Percentiles rank a stretch among this genome's conserved stretches.
Conservation (phyloP, 1,140 invertebrate genomes). For the Pseudomyrmex pallidus region DNA sequence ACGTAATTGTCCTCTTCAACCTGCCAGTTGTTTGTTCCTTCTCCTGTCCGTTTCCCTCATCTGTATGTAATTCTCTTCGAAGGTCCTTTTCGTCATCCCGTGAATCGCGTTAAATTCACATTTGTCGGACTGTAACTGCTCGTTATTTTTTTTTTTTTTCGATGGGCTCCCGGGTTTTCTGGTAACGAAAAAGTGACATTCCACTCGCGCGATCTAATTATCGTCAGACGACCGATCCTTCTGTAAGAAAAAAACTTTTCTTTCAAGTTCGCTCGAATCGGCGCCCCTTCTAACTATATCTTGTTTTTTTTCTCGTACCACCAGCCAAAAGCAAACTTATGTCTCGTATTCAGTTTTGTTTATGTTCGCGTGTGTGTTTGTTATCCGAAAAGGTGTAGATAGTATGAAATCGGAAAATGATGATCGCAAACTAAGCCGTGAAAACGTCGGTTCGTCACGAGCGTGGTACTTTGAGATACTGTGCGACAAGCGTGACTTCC, state of each 20-base stretch:
- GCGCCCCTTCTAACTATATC: slow-evolving; percentile 42
- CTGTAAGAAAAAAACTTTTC: background rate
- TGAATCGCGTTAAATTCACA: slow-evolving; percentile 32
- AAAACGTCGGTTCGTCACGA: slow-evolving; percentile 14
- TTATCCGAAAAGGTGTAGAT: background rate
- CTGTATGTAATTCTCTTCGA: slow-evolving; percentile 63
- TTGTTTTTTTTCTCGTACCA: background rate
- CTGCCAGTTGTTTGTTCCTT: slow-evolving; percentile 65
- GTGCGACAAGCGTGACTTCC: slow-evolving; percentile 50
- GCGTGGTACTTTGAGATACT: slow-evolving; percentile 29
- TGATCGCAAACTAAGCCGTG: background rate
- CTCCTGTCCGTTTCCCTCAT: slow-evolving; percentile 30
- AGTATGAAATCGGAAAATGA: slow-evolving; percentile 1
- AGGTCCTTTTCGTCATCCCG: slow-evolving; percentile 32
- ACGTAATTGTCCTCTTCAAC: slow-evolving; percentile 76
- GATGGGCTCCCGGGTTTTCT: slow-evolving; percentile 36
- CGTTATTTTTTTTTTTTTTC: slow-evolving; percentile 73
- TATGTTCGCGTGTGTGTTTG: background rate
- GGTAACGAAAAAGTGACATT: slow-evolving; percentile 25
- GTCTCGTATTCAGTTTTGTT: background rate
- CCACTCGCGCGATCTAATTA: slow-evolving; percentile 70
- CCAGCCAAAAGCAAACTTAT: background rate
- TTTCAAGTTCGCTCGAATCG: slow-evolving; percentile 52
- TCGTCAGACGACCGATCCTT: slow-evolving; percentile 63
- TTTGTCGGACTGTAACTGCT: slow-evolving; percentile 68